Conservation (phyloP, 2,113 vertebrate genomes). For the Paramisgurnus dabryanus region DNA sequence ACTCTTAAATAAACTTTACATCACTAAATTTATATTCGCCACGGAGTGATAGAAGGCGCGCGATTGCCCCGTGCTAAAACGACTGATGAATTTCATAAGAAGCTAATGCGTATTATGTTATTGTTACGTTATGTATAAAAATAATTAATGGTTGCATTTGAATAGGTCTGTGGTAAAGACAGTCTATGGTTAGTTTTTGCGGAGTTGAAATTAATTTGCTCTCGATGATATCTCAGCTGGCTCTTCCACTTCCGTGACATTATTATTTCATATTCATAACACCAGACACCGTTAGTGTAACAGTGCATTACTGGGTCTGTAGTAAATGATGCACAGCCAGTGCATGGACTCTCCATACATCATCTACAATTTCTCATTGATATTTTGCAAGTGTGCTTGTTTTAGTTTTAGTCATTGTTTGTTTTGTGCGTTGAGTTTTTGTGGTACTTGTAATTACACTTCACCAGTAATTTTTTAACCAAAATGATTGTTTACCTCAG, state of each 20-base stretch:
- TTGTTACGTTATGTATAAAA: neutral
- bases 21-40: neutral
- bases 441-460: neutral
- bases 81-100: slow-evolving; percentile 1
- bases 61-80: neutral
- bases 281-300: neutral
- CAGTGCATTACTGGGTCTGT: neutral
- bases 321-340: neutral
- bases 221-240: slow-evolving; percentile 21
- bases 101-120: neutral
- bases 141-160: neutral
- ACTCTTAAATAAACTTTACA: slow-evolving; percentile 9
- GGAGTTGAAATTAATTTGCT: slow-evolving; percentile 11
- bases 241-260: slow-evolving; percentile 32
- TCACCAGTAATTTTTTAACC: too few species aligned
- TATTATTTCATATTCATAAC: slow-evolving; percentile 20
- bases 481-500: neutral
- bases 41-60: neutral
- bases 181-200: neutral
- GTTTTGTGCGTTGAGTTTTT: neutral
- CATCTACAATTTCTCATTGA: neutral
- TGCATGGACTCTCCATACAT: neutral
- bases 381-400: neutral
- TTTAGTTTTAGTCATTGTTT: neutral
- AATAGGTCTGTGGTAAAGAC: neutral